Evolutionary conservation across 2,797 vertebrate genomes (phyloP), one percentile per base, ranked within the genome.

Genomic region (Poliocrania exsul): DNA sequence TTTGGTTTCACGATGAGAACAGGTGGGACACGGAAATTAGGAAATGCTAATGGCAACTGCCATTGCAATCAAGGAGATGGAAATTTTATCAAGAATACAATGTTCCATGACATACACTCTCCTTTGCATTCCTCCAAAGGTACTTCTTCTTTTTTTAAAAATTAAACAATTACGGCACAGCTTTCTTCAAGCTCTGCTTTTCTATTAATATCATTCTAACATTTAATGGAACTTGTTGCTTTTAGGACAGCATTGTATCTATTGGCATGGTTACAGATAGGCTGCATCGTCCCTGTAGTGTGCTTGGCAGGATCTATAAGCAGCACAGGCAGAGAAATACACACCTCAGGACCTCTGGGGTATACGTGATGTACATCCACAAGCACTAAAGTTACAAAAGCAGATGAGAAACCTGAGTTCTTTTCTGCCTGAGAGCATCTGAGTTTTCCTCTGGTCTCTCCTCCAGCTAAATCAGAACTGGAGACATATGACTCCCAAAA

Each of bases 11-110:
- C 1, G 1, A 72, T 73, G 75, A 86, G 93, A 95, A 95, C 85
- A 94, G 92, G 94, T 93, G 88, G 82, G 78, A 95, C 1, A 10
- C 53, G 60, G 74, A 94, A 95, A 95, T 92, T 80, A 90, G 72
- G 83, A 95, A 95, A 92, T 64, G 73, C 44, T 90, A 77, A 88
- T 75, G 71, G 64, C 60, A 94, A 90, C 77, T 71, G 89, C 92
- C 49, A 89, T 61, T 91, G 79, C 83, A 94, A 89, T 96, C 49
- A 82, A 88, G 78, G 92, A 93, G 75, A 79, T 86, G 78, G 47
- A 92, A 81, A 73, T 82, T 62, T 94, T 81, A 84, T 70, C 89
- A 89, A 66, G 82, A 91, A 96, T 71, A 91, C 51, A 74, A 14
- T 23, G 33, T 31, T 86, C 29, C 9, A 37, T 40, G 81, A 90